Conservation (phyloP, 2,888 invertebrate species). For the Pseudococcus jackbeardsleyi region DNA sequence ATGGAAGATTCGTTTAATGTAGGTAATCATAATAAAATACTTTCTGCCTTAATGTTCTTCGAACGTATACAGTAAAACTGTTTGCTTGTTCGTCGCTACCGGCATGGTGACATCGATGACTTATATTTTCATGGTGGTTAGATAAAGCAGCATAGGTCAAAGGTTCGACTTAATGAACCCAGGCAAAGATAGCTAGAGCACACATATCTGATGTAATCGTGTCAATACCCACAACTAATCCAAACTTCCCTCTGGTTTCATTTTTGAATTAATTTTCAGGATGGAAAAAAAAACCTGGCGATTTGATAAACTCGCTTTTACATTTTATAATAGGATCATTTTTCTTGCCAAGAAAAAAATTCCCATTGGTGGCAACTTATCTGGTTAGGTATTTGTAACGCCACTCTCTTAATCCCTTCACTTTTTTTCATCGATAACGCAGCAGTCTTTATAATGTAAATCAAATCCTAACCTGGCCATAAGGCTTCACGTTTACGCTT, state of each 20-base stretch:
- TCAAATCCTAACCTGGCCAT: background rate
- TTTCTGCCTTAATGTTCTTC: background rate
- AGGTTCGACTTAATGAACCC: background rate
- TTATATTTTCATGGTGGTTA: slow-evolving; percentile 33
- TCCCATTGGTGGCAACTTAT: background rate
- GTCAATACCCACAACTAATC: background rate
- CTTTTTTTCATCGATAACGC: background rate
- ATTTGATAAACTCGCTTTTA: too few species aligned
- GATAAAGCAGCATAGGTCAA: background rate
- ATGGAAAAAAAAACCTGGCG: background rate
- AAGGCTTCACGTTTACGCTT: background rate
- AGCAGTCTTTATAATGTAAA: background rate
- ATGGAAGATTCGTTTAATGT: slow-evolving; percentile 10
- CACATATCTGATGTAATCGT: slow-evolving; percentile 2
- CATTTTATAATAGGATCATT: too few species aligned
- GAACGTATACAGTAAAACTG: slow-evolving; percentile 2
- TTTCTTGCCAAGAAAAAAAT: too few species aligned
- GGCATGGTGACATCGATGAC: slow-evolving; percentile 32
- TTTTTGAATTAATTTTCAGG: background rate
- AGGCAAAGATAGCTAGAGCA: background rate
- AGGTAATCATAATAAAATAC: slow-evolving; percentile 36
- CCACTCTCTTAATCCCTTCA: background rate
- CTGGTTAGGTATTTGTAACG: background rate
- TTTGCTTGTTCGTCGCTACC: background rate
- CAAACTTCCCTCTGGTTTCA: background rate